These are phyloP conservation scores for Cataglyphis rosenhaueri DNA, from an alignment of 2,888 invertebrate genomes.

Conservation along the genomic window DNA sequence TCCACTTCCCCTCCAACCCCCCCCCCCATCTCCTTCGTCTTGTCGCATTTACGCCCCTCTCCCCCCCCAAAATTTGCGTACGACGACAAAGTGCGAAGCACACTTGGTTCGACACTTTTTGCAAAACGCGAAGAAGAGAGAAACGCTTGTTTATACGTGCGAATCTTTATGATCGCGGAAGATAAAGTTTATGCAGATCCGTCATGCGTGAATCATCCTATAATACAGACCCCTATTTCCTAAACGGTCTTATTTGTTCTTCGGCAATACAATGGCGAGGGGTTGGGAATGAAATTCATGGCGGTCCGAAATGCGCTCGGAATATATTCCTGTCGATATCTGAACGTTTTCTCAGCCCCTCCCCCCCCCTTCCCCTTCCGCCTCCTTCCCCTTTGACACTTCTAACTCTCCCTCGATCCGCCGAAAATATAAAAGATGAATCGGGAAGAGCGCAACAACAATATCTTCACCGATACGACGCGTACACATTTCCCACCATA, in stretches of 20 bases:
- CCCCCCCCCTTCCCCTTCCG: background rate
- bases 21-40: background rate
- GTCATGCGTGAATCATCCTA: constrained; percentile 32
- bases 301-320: constrained; percentile 32
- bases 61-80: constrained; percentile 8
- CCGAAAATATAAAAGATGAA: constrained; percentile 51
- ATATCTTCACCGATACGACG: background rate
- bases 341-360: constrained; percentile 29
- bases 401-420: constrained; percentile 16
- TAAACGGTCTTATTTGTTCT: constrained; percentile 48
- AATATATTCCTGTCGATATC: constrained; percentile 53
- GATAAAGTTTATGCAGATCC: constrained; percentile 39
- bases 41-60: background rate
- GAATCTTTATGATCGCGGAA: constrained; percentile 23
- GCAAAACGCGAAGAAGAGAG: background rate
- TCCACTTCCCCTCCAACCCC: background rate
- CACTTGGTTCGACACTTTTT: constrained; percentile 14
- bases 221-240: constrained; percentile 30
- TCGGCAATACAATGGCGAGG: constrained; percentile 17
- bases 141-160: background rate
- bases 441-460: constrained; percentile 39
- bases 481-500: background rate
- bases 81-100: constrained; percentile 20
- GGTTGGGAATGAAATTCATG: constrained; percentile 47
- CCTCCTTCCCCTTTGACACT: constrained; percentile 26